Evolutionary conservation across 2,113 vertebrate genomes (phyloP), one percentile per base, ranked within the genome.

Genomic region (Spea bombifrons): DNA sequence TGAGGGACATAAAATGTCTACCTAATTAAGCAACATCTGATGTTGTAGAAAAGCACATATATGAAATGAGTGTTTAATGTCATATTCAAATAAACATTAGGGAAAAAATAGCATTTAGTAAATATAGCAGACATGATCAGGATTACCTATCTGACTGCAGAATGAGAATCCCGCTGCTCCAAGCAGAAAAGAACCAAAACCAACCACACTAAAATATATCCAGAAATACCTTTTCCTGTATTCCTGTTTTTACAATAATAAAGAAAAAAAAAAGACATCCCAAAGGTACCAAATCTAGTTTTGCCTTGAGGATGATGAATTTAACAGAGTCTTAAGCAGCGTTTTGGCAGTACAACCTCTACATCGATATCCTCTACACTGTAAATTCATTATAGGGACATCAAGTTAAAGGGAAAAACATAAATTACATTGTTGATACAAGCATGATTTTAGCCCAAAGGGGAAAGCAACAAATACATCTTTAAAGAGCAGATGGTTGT

Each of bases 321-420:
- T 5, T 80, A 66, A 71, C 77, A 73, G 77, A 5, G 44, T 15
- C 71, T 78, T 52, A 48, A 46, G 45, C 47, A 30, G 47, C 47
- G 46, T 2, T 61, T 48, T n/a, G 57, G 67, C 53, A 17, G 45
- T 15, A 52, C 15, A 43, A 30, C 44, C 47, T 61, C 76, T 46
- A 16, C 46, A 30, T 13, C 44, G 16, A 52, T 71, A 44, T 71
- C n/a, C 61, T 73, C 30, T 43, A 80, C 48, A 17, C 59, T 80
- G 70, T 66, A 80, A 73, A 80, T 59, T 80, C 70, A 80, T 80
- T 73, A 80, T n/a, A 59, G 7, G 49, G 65, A 30, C 30, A 30
- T 30, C 30, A 71, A 45, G 57, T 17, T 6, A 59, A 59, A 13
- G 55, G 55, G 55, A 59, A 59, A 59, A 59, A 59, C 55, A 59